Base-by-base conservation (phyloP, 1,140 invertebrate genomes). In the Thrips palmi region DNA sequence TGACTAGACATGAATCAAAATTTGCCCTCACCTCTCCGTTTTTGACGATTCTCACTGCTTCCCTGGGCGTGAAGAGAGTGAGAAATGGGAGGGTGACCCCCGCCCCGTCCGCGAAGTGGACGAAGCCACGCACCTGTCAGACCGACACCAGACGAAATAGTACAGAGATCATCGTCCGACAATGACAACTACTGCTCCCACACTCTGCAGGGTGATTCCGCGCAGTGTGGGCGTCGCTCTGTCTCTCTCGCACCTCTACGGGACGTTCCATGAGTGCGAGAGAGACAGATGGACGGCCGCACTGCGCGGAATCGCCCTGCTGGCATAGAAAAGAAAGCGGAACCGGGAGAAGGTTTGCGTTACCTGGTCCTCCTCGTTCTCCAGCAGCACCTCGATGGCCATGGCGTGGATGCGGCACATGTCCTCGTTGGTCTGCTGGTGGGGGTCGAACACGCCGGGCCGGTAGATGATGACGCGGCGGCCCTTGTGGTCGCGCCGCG, bases 301-400 rank as follows among this genome's bases (percentile, higher is more conserved):
- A n/a, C n/a, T n/a, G n/a, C n/a, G n/a, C n/a, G n/a, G n/a, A n/a
- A n/a, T n/a, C n/a, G n/a, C n/a, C n/a, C n/a, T n/a, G n/a, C n/a
- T n/a, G n/a, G n/a, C n/a, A n/a, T n/a, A n/a, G n/a, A n/a, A n/a
- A n/a, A n/a, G n/a, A n/a, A n/a, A n/a, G n/a, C n/a, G n/a, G n/a
- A n/a, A n/a, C n/a, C n/a, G n/a, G n/a, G n/a, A n/a, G n/a, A n/a
- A n/a, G n/a, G n/a, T n/a, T n/a, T n/a, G n/a, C n/a, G n/a, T n/a
- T n/a, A n/a, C n/a, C 55, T 85, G 80, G 49, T 67, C 74, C 43
- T 82, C 73, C 52, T 87, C 81, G 47, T 84, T 75, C 51, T 83
- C 77, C 69, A 85, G 71, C 12, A 85, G 46, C 1, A 74, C 69
- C 51, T 87, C 82, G 50, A 82, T 83, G 10, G 74, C 71, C 17